Conservation (phyloP, 2,888 invertebrate genomes). For the Microctonus brassicae region DNA sequence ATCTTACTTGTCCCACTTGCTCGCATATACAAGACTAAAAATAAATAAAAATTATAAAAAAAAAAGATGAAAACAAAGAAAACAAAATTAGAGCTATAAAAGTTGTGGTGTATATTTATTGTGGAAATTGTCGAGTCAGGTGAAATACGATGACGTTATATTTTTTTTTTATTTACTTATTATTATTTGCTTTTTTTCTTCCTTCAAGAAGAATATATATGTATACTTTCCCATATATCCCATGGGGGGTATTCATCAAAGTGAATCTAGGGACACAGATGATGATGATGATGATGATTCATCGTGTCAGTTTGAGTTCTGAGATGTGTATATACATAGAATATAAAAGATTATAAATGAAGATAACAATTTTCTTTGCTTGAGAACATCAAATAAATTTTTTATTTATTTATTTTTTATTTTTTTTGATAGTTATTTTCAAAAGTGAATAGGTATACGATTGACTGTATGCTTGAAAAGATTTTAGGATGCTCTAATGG, state of each 20-base stretch:
- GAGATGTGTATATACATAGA: not conserved
- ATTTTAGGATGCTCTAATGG: constrained; percentile 48
- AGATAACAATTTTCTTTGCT: constrained; percentile 28
- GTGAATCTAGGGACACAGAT: not conserved
- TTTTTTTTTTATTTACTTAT: not conserved
- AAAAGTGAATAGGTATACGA: not conserved
- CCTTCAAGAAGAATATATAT: not conserved
- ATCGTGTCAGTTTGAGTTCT: not conserved
- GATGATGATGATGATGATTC: constrained; percentile 4
- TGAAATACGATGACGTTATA: not conserved
- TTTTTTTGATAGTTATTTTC: not conserved
- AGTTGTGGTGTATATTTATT: not conserved
- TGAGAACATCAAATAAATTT: not conserved
- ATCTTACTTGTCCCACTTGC: not conserved
- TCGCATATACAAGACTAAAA: not conserved
- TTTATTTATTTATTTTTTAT: not conserved
- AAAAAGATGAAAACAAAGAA: not conserved
- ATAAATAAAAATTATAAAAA: not conserved
- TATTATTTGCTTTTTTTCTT: not conserved
- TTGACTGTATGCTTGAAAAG: constrained; percentile 46
- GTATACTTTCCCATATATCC: not conserved
- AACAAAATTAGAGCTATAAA: not conserved
- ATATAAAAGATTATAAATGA: not conserved
- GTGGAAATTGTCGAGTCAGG: not conserved
- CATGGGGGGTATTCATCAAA: not conserved